Percentiles rank a stretch among this genome's conserved stretches.
These are phyloP conservation scores for Passer domesticus DNA, from an alignment of 2,113 vertebrate genomes.

Conservation along the genomic window DNA sequence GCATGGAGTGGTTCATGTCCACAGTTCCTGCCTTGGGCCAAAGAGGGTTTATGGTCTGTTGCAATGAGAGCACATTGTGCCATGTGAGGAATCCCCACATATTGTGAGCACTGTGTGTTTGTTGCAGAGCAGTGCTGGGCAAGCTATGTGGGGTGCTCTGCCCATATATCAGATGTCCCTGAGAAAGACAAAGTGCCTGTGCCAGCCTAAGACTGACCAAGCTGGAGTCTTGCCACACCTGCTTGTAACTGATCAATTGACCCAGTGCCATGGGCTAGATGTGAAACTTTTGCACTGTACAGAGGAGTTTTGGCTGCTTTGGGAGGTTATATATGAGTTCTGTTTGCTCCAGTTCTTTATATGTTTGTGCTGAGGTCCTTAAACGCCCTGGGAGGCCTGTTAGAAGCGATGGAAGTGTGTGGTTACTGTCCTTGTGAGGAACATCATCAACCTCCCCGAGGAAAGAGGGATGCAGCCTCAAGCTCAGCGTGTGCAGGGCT, in stretches of 20 bases:
- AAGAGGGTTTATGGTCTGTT: background rate
- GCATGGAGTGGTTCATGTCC: background rate
- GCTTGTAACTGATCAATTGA: accelerated
- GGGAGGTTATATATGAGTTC: background rate
- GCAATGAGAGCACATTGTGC: background rate
- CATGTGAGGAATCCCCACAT: background rate
- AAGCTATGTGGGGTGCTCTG: background rate
- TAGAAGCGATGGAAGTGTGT: background rate
- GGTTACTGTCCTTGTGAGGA: background rate
- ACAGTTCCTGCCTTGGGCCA: background rate
- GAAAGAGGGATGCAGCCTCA: background rate
- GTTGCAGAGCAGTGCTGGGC: background rate
- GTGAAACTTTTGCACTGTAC: background rate
- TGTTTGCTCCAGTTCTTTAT: background rate
- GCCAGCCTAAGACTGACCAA: background rate
- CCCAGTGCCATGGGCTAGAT: background rate
- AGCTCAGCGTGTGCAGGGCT: accelerated
- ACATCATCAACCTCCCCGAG: background rate
- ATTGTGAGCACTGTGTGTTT: background rate
- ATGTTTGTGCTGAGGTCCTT: background rate
- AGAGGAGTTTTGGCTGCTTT: background rate
- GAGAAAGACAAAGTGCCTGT: background rate
- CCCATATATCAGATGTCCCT: accelerated
- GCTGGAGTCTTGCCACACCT: background rate
- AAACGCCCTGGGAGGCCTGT: accelerated